Conservation (phyloP, 1,140 invertebrate species). For the Drosophila chauvacae region DNA sequence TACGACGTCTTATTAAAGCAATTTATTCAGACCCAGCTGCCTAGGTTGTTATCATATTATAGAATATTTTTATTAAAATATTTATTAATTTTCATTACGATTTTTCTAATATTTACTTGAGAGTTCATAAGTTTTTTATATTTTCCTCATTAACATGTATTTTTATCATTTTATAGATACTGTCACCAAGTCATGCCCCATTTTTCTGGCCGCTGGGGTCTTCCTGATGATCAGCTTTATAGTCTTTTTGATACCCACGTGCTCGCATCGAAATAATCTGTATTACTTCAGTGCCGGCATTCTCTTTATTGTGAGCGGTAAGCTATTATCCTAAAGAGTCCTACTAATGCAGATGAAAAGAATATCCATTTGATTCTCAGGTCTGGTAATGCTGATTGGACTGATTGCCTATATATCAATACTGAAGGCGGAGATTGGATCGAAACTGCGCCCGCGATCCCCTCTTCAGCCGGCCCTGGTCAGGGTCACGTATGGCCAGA, state of each 20-base stretch:
- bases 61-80: neutral
- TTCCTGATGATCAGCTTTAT: slow-evolving; percentile 87
- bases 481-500: slow-evolving; percentile 94
- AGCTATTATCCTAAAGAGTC: too few species aligned
- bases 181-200: slow-evolving; percentile 88
- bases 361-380: slow-evolving; percentile 85
- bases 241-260: slow-evolving; percentile 87
- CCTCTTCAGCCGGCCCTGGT: slow-evolving; percentile 91
- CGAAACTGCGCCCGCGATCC: slow-evolving; percentile 92
- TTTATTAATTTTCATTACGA: neutral
- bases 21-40: neutral
- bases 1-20: neutral
- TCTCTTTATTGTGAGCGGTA: slow-evolving; percentile 88
- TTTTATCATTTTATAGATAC: slow-evolving; percentile 86
- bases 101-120: neutral
- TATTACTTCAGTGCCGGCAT: slow-evolving; percentile 89
- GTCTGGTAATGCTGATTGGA: slow-evolving; percentile 93
- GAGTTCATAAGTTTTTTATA: neutral
- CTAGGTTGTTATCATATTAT: neutral
- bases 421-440: slow-evolving; percentile 94
- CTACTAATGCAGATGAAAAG: neutral
- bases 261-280: slow-evolving; percentile 86
- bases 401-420: slow-evolving; percentile 97
- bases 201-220: slow-evolving; percentile 88
- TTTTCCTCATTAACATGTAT: neutral